Evolutionary conservation across 2,797 vertebrate genomes (phyloP).

Genomic region (Lithobates pipiens): DNA sequence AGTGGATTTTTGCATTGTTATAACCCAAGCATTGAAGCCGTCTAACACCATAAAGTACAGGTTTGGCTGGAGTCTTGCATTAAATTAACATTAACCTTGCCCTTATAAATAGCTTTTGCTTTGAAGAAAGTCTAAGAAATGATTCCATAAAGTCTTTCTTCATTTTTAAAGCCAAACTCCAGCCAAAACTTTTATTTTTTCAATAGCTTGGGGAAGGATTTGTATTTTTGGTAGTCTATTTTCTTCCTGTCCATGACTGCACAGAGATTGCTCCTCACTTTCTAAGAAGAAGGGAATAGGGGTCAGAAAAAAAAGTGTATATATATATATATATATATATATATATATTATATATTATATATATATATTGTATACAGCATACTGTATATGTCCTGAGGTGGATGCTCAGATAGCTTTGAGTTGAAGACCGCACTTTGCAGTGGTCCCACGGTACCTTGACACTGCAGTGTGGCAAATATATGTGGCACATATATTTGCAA

Average conservation of each 20-base stretch:
- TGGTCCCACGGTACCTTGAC: too few species aligned
- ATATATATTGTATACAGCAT: too few species aligned
- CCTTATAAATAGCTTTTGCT: constrained; percentile 19
- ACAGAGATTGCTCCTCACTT: background rate
- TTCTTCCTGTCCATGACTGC: background rate
- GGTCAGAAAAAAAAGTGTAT: background rate
- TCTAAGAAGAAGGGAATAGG: background rate
- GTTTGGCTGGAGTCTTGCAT: constrained; percentile 70
- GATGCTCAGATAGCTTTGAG: too few species aligned
- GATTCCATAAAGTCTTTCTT: background rate
- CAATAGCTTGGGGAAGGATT: background rate
- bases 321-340: too few species aligned
- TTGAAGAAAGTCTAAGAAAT: constrained; percentile 4
- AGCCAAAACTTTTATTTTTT: background rate
- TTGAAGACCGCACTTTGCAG: too few species aligned
- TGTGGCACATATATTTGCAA: too few species aligned
- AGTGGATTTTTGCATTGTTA: constrained; percentile 79
- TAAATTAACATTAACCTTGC: constrained; percentile 62
- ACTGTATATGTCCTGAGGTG: too few species aligned
- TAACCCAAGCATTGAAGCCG: constrained; percentile 82
- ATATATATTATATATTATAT: too few species aligned
- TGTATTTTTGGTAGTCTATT: background rate
- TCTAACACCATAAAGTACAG: constrained; percentile 73
- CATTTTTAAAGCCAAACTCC: background rate
- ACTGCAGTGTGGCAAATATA: background rate